These are phyloP conservation scores for Trachelus stipa DNA, from an alignment of 2,888 invertebrate genomes.

Conservation along the genomic window DNA sequence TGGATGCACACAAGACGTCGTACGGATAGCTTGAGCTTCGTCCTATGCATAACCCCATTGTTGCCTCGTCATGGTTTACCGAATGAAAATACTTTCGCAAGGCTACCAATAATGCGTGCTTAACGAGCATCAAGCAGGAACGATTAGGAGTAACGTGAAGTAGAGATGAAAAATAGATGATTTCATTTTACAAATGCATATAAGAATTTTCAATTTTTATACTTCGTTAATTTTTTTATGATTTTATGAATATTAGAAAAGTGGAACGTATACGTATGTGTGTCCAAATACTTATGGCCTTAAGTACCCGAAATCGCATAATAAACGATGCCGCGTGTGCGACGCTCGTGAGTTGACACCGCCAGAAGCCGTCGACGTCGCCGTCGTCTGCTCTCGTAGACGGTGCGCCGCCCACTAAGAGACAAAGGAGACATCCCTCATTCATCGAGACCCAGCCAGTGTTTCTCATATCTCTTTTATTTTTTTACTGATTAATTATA, in stretches of 20 bases:
- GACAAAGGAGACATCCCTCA: constrained; percentile 44
- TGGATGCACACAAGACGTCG: constrained; percentile 30
- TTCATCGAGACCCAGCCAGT: constrained; percentile 25
- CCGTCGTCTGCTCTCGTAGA: constrained; percentile 35
- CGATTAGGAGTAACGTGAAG: neutral
- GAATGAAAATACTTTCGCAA: neutral
- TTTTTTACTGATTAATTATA: too few species aligned
- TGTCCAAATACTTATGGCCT: neutral
- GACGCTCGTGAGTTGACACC: constrained; percentile 40
- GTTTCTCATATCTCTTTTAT: constrained; percentile 23
- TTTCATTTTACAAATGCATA: neutral
- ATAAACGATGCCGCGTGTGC: neutral
- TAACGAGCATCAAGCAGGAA: neutral
- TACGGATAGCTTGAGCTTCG: constrained; percentile 23
- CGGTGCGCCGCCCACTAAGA: constrained; percentile 43
- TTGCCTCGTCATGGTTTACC: constrained; percentile 34
- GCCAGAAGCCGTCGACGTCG: constrained; percentile 20
- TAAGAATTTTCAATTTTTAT: neutral
- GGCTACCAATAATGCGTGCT: neutral
- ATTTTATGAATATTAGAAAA: neutral
- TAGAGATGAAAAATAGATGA: neutral
- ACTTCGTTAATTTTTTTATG: neutral
- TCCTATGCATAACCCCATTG: constrained; percentile 35
- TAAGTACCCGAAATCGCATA: neutral
- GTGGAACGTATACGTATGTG: too few species aligned